Percentiles rank a stretch among this genome's conserved stretches.
Evolutionary conservation across 1,140 invertebrate species (phyloP).

Genomic region (Caenorhabditis inopinata): DNA sequence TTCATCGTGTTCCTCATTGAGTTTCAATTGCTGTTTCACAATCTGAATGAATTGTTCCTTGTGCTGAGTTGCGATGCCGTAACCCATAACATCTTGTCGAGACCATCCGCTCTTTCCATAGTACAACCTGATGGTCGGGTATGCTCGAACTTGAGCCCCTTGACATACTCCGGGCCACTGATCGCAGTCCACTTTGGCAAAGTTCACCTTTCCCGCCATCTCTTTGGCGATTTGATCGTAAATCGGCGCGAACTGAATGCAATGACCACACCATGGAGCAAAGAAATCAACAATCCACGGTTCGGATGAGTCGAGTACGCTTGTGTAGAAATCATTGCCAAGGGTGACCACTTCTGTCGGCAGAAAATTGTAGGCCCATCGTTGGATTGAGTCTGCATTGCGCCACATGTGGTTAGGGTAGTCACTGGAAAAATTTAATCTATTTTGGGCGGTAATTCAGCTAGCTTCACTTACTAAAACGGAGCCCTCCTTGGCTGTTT

Average conservation of each 20-base stretch:
- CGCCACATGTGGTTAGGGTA: conserved; percentile 66
- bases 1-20: conserved; percentile 43
- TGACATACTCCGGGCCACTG: conserved; percentile 49
- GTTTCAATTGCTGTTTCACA: conserved; percentile 41
- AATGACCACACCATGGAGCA: conserved; percentile 74
- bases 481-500: conserved; percentile 1
- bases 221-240: conserved; percentile 63
- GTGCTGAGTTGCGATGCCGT: conserved; percentile 46
- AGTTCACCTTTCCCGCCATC: conserved; percentile 58
- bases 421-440: conserved; percentile 53
- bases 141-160: conserved; percentile 46
- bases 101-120: conserved; percentile 34
- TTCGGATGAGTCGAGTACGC: conserved; percentile 74
- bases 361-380: conserved; percentile 58
- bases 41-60: conserved; percentile 39
- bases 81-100: conserved; percentile 44
- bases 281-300: conserved; percentile 96
- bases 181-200: conserved; percentile 65
- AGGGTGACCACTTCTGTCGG: conserved; percentile 57
- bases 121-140: conserved; percentile 52
- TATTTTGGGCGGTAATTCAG: no score
- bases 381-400: conserved; percentile 58
- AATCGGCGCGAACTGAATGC: conserved; percentile 61
- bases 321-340: conserved; percentile 50
- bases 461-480: conserved; percentile 7